Conservation (phyloP, 2,888 invertebrate genomes). For the Stratiomys singularior region DNA sequence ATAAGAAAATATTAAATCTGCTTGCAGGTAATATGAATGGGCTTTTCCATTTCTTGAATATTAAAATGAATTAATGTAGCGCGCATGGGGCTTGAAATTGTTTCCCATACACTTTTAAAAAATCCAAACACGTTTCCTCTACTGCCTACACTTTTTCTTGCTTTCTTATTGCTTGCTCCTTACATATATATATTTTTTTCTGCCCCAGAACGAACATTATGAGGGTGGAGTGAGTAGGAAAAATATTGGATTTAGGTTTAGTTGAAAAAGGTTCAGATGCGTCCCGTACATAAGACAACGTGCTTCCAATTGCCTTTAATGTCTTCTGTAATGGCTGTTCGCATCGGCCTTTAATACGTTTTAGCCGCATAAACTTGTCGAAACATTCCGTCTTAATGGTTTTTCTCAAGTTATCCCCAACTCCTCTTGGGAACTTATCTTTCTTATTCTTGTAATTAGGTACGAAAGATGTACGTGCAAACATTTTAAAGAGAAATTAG, state of each 20-base stretch:
- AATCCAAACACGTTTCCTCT: constrained; percentile 42
- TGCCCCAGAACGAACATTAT: not conserved
- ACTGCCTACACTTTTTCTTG: constrained; percentile 33
- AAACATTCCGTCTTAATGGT: constrained; percentile 47
- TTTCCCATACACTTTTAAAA: constrained; percentile 41
- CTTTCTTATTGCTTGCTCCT: not conserved
- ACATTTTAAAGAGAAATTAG: constrained; percentile 31
- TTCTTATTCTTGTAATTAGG: constrained; percentile 44
- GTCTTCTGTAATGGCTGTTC: constrained; percentile 52
- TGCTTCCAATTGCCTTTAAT: constrained; percentile 57
- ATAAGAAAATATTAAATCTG: constrained; percentile 29
- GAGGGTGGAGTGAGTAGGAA: constrained; percentile 20
- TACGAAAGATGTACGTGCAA: constrained; percentile 45
- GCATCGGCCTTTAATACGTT: constrained; percentile 40
- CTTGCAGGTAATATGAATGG: constrained; percentile 36
- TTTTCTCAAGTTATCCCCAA: not conserved
- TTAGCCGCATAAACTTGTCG: constrained; percentile 46
- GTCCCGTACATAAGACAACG: constrained; percentile 55
- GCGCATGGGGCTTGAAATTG: constrained; percentile 35
- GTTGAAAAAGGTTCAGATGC: constrained; percentile 30
- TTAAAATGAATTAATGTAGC: constrained; percentile 41
- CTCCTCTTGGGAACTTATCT: constrained; percentile 22
- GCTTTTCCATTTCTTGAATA: constrained; percentile 32
- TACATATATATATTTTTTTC: constrained; percentile 9
- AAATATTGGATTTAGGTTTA: constrained; percentile 30